Base-by-base conservation (phyloP, 2,888 invertebrate species). In the Diarsia rubi region DNA sequence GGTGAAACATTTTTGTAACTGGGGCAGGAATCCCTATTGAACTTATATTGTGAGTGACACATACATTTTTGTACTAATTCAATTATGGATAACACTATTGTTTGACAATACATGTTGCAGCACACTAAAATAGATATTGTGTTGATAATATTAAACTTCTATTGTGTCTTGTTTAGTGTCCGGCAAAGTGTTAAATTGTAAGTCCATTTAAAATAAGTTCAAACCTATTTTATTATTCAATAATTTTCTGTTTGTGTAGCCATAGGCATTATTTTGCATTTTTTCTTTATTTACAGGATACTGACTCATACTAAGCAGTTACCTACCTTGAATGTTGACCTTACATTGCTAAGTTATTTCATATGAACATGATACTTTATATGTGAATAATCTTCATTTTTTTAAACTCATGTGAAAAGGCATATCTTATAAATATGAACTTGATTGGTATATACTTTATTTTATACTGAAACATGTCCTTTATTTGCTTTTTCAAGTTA, bases 1-100 rank as follows among this genome's bases (percentile, higher is more conserved):
- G n/a, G 47, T 60, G 44, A 68, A 71, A 44, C 49, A 57, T 57
- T 52, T 65, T 70, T 69, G 16, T 62, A 27, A 47, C 8, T 5
- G 37, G 65, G 82, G 14, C 73, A 54, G 69, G 69, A 60, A 70
- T 69, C 63, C 70, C 64, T 64, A 45, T 27, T 75, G 44, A 77
- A 68, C 44, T 82, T 73, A 44, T 62, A 69, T 65, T 70, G 63
- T 72, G 65, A 81, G 68, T 77, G 62, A 69, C 59, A 74, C 8
- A 59, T 47, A 42, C 47, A 45, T 73, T 71, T 69, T 64, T 70
- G 37, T 69, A 70, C 54, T 76, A 62, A 57, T 44, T 66, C 49
- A 47, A 49, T 54, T 3, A n/a, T 21, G 47, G 3, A 65, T 60
- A 59, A 52, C 21, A 62, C 42, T 14, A 31, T 52, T 65, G 3